Base-by-base conservation (phyloP, 2,797 vertebrate species). In the Megalops cyprinoides region DNA sequence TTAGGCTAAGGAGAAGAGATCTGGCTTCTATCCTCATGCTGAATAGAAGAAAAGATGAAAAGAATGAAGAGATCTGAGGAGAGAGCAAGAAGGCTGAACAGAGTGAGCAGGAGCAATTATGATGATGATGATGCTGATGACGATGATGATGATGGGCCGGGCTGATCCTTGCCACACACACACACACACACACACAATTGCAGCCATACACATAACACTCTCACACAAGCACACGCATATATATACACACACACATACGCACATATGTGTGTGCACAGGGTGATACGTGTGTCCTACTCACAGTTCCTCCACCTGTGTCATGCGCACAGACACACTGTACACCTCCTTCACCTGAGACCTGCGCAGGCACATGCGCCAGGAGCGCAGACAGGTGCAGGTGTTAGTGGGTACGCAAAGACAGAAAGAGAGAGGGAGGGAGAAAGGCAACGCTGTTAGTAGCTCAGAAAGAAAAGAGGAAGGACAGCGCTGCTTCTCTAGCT, bases 221-320 rank as follows among this genome's bases (percentile, higher is more conserved):
- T n/a, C n/a, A n/a, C n/a, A n/a, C n/a, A n/a, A n/a, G n/a, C n/a
- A n/a, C n/a, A n/a, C n/a, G n/a, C n/a, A n/a, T n/a, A n/a, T n/a
- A n/a, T n/a, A n/a, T n/a, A n/a, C n/a, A n/a, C n/a, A n/a, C n/a
- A n/a, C n/a, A n/a, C n/a, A n/a, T n/a, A n/a, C n/a, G 53, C 53
- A 55, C 53, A 12, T 2, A 55, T 1, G n/a, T n/a, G n/a, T n/a
- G n/a, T n/a, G n/a, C n/a, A n/a, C n/a, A n/a, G n/a, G 34, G 31
- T 23, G 67, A 49, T 5, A 73, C 86, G 92, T 81, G 88, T 80
- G 75, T 94, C 94, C 95, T 99, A 99, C 98, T 99, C 97, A 99
- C 98, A 99, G 97, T 96, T 99, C 98, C 95, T 98, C 97, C 92
- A 99, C 97, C 97, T 99, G 98, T 95, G 98, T 97, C 97, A 98